These are phyloP conservation scores for Siphonodentalium dalli DNA, from an alignment of 2,888 invertebrate species.

Conservation along the genomic window DNA sequence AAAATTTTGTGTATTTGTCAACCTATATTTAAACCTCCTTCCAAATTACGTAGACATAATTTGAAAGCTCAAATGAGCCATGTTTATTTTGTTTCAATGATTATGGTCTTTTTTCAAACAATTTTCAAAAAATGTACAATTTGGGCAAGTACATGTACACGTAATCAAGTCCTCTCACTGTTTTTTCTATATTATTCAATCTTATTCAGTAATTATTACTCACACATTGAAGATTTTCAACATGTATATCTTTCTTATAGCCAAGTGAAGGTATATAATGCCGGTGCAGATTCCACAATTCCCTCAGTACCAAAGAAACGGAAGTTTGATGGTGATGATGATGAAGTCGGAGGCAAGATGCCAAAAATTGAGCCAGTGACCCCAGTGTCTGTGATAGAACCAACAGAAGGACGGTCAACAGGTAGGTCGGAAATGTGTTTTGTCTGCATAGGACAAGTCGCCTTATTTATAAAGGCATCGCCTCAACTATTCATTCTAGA, in stretches of 20 bases:
- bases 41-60: too few relatives aligned
- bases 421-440: slow-evolving; percentile 1
- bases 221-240: neutral
- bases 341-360: slow-evolving; percentile 36
- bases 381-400: slow-evolving; percentile 12
- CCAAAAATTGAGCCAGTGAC: slow-evolving; percentile 29
- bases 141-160: too few relatives aligned
- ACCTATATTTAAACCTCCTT: too few relatives aligned
- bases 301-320: slow-evolving; percentile 67
- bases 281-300: slow-evolving; percentile 83
- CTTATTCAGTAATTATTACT: too few relatives aligned
- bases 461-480: neutral
- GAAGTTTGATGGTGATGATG: slow-evolving; percentile 47
- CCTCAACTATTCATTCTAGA: too few relatives aligned
- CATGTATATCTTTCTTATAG: slow-evolving; percentile 66
- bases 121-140: too few relatives aligned
- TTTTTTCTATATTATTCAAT: too few relatives aligned
- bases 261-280: slow-evolving; percentile 81
- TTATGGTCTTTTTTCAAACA: too few relatives aligned
- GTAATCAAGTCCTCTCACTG: too few relatives aligned
- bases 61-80: too few relatives aligned
- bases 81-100: too few relatives aligned
- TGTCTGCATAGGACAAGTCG: neutral
- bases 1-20: too few relatives aligned
- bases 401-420: slow-evolving; percentile 17